A percentile compares a stretch with the other conserved stretches of the same genome.
phyloP scores from a whole-genome alignment of 1,140 invertebrate species.

The Tyrophagus putrescentiae region DNA sequence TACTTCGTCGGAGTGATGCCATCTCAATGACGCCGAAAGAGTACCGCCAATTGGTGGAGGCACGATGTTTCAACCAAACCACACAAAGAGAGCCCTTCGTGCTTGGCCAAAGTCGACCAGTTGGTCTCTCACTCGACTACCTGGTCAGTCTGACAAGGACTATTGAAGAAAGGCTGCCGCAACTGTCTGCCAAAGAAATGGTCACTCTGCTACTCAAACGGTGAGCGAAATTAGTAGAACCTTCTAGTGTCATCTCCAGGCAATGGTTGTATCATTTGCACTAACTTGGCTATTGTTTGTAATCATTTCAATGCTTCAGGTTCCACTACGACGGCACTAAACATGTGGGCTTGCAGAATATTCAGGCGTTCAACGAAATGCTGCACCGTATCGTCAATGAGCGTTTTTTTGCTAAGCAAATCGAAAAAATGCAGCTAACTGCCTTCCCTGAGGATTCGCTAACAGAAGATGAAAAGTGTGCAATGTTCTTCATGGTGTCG shows the following conservation, averaged over 20 bases:
- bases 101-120: slow-evolving; percentile 7
- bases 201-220: slow-evolving; percentile 9
- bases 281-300: neutral
- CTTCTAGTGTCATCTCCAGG: neutral
- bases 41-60: neutral
- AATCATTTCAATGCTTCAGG: neutral
- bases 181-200: neutral
- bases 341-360: neutral
- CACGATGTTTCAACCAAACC: slow-evolving; percentile 13
- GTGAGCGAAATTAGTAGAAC: neutral
- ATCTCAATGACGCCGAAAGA: slow-evolving; percentile 7
- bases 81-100: neutral
- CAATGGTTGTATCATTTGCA: neutral
- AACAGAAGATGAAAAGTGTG: slow-evolving; percentile 21
- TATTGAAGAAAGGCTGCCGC: neutral
- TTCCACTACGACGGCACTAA: slow-evolving; percentile 17
- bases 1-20: neutral
- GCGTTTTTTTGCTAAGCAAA: neutral
- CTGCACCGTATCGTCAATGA: neutral
- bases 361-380: neutral
- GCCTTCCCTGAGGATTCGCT: slow-evolving; percentile 10
- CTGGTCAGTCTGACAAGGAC: slow-evolving; percentile 2
- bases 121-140: slow-evolving; percentile 14
- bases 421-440: neutral
- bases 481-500: slow-evolving; percentile 20